Percentiles rank a stretch among this genome's conserved stretches.
Evolutionary conservation across 2,113 vertebrate genomes (phyloP).

Genomic region (Lophotis ruficrista): DNA sequence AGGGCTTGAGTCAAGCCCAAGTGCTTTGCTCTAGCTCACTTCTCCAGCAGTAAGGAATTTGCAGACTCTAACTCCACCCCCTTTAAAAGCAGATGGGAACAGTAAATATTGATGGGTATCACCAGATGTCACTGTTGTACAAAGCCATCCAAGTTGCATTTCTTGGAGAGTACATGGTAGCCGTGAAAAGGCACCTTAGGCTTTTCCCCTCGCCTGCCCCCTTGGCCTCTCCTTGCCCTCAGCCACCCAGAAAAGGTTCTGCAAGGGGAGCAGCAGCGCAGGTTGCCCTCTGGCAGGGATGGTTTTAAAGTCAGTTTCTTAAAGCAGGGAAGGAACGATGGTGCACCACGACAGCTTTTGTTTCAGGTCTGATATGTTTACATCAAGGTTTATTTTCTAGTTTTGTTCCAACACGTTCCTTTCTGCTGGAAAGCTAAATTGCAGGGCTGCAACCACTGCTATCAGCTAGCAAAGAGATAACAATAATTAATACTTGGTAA

Average conservation of each 20-base stretch:
- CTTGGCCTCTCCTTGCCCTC: not conserved
- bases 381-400: not conserved
- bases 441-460: constrained; percentile 4
- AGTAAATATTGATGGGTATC: constrained; percentile 52
- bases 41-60: not conserved
- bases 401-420: not conserved
- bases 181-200: not conserved
- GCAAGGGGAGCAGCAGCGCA: not conserved
- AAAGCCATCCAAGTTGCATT: not conserved
- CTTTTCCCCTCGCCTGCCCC: not conserved
- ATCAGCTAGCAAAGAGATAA: constrained; percentile 26
- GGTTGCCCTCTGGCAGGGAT: not conserved
- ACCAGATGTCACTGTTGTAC: constrained; percentile 68
- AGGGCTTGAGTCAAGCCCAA: not conserved
- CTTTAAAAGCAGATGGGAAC: not conserved
- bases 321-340: not conserved
- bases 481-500: constrained; percentile 49
- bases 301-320: not conserved
- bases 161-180: not conserved
- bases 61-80: not conserved
- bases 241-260: not conserved
- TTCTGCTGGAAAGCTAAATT: constrained; percentile 29
- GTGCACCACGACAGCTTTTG: not conserved
- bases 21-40: not conserved
- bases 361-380: not conserved